Evolutionary conservation across 1,140 invertebrate species (phyloP).

Genomic region (Scaptomyza hsui): DNA sequence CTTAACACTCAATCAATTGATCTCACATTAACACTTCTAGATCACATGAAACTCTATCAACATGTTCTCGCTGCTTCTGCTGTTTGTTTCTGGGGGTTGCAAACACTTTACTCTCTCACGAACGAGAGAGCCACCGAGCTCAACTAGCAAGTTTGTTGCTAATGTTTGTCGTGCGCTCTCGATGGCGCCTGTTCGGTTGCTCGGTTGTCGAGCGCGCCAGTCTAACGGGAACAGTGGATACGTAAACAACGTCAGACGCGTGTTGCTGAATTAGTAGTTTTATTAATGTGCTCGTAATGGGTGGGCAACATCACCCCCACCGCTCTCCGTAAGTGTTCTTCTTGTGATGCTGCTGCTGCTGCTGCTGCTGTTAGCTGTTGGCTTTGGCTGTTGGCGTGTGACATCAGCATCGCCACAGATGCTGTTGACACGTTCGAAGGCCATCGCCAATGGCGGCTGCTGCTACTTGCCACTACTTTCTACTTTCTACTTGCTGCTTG

Average conservation of each 20-base stretch:
- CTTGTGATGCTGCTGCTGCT: constrained; percentile 21
- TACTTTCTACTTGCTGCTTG: not conserved
- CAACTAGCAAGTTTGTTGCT: constrained; percentile 36
- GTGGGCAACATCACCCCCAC: constrained; percentile 19
- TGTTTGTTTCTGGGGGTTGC: constrained; percentile 20
- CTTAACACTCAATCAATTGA: not conserved
- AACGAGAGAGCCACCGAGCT: not conserved
- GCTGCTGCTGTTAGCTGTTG: constrained; percentile 31
- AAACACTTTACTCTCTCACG: not conserved
- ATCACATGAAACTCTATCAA: constrained; percentile 3
- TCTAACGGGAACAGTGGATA: constrained; percentile 71
- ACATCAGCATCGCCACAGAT: constrained; percentile 65
- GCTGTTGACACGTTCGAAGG: constrained; percentile 72
- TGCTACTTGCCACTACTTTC: no score
- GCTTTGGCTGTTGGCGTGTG: constrained; percentile 48
- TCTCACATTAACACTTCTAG: not conserved
- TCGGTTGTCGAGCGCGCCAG: constrained; percentile 39
- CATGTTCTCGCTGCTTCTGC: not conserved
- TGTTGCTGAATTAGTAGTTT: constrained; percentile 4
- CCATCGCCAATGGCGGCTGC: constrained; percentile 35
- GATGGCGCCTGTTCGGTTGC: constrained; percentile 11
- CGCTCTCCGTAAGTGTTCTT: constrained; percentile 28
- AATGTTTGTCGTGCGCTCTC: constrained; percentile 11
- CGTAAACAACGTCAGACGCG: constrained; percentile 55
- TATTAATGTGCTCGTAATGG: constrained; percentile 15